phyloP scores from a whole-genome alignment of 2,797 vertebrate species.

The Orientallactaga sibirica region DNA sequence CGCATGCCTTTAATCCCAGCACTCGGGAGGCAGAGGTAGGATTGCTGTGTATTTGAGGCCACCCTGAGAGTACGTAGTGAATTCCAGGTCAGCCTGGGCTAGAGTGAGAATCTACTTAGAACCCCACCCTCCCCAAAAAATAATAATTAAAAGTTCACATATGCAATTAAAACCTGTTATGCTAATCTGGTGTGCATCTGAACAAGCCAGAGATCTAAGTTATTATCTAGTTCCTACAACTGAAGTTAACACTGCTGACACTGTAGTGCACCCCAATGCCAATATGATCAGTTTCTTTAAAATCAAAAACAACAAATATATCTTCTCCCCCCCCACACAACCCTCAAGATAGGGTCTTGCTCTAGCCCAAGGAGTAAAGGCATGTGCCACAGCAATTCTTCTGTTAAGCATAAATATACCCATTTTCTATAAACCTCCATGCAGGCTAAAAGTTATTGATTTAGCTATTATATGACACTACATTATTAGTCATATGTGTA shows the following conservation, averaged over 20 bases:
- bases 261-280: background rate
- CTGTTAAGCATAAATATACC: constrained; percentile 30
- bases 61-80: no score
- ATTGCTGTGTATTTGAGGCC: no score
- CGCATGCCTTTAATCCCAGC: background rate
- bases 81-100: no score
- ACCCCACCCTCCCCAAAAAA: no score
- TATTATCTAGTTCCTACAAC: constrained; percentile 33
- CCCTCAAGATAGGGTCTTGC: no score
- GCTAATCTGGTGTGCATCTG: constrained; percentile 30
- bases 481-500: background rate
- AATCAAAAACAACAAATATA: no score
- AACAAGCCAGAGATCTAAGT: background rate
- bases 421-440: constrained; percentile 34
- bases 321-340: no score
- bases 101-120: no score
- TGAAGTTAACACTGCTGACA: background rate
- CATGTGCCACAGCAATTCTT: background rate
- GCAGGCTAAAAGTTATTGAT: background rate
- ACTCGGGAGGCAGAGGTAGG: no score
- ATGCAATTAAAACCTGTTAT: background rate
- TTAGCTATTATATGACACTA: constrained; percentile 5
- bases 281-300: constrained; percentile 47
- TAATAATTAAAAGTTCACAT: background rate
- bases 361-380: no score